Conservation (phyloP, 1,140 invertebrate genomes). For the Phymastichus coffea region DNA sequence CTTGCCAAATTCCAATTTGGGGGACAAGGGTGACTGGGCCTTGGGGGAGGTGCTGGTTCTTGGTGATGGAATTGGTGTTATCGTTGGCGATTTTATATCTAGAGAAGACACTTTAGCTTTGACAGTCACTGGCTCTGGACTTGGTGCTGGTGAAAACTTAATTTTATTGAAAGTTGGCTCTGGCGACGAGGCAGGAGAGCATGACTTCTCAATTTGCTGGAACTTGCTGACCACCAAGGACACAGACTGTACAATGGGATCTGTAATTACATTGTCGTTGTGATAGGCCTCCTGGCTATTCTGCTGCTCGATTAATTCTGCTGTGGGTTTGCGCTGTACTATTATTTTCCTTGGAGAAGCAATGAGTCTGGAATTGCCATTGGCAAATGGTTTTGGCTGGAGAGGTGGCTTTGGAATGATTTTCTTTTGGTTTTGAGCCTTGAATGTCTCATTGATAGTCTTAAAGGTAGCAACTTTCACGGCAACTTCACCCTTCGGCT, state of each 20-base stretch:
- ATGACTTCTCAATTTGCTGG: conserved; percentile 48
- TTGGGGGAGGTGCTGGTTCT: conserved; percentile 36
- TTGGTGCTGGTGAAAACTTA: conserved; percentile 46
- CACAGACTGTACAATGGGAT: conserved; percentile 48
- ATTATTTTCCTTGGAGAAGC: conserved; percentile 32
- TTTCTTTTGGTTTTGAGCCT: conserved; percentile 55
- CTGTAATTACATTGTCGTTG: conserved; percentile 47
- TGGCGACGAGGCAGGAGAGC: conserved; percentile 43
- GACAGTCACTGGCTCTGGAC: conserved; percentile 41
- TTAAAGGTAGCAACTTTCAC: conserved; percentile 67
- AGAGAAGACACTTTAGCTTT: conserved; percentile 34
- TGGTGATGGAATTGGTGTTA: conserved; percentile 39
- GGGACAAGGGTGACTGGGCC: conserved; percentile 38
- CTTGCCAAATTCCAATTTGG: conserved; percentile 35
- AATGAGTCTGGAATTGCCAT: conserved; percentile 34
- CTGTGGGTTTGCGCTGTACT: conserved; percentile 34
- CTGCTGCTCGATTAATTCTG: conserved; percentile 39
- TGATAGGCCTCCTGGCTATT: conserved; percentile 33
- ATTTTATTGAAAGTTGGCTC: conserved; percentile 43
- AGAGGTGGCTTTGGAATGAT: conserved; percentile 52
- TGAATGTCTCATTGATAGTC: conserved; percentile 66
- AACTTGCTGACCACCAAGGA: conserved; percentile 53
- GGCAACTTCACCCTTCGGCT: conserved; percentile 65
- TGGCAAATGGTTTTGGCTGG: conserved; percentile 47
- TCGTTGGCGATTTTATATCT: conserved; percentile 44